Percentiles rank a stretch among this genome's conserved stretches.
Evolutionary conservation across 2,888 invertebrate species (phyloP).

Genomic region (Ochropleura plecta): DNA sequence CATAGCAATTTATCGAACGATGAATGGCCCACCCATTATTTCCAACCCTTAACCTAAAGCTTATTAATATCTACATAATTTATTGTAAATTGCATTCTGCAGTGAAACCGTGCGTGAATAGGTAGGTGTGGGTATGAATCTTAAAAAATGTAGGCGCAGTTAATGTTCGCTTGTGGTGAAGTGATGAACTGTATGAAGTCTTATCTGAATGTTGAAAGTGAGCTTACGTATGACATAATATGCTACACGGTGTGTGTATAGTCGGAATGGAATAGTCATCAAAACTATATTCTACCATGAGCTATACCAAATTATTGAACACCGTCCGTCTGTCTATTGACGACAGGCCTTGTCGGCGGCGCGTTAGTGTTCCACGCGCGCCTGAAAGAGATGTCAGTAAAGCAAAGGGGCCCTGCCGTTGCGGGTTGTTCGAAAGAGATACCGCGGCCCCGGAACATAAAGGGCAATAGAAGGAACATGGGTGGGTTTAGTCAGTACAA

Average conservation of each 20-base stretch:
- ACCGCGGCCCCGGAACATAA: too few relatives aligned
- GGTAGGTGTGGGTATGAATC: conserved; percentile 66
- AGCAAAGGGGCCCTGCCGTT: too few relatives aligned
- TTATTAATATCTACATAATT: conserved; percentile 91
- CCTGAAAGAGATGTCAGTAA: too few relatives aligned
- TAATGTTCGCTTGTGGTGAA: conserved; percentile 6
- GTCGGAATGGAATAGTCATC: background rate
- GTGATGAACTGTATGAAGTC: background rate
- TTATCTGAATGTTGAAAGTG: background rate
- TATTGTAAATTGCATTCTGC: conserved; percentile 90
- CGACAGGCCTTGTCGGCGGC: too few relatives aligned
- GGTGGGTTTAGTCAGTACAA: too few relatives aligned
- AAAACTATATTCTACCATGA: background rate
- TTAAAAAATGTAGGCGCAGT: conserved; percentile 60
- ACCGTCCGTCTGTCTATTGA: too few relatives aligned
- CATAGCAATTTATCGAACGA: conserved; percentile 89
- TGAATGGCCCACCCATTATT: conserved; percentile 87
- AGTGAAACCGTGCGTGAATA: conserved; percentile 83
- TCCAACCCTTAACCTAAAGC: conserved; percentile 89
- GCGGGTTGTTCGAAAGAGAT: too few relatives aligned
- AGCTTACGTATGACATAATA: background rate
- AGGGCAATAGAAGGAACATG: too few relatives aligned
- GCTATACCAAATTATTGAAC: background rate
- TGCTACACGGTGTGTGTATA: background rate
- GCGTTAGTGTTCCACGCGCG: too few relatives aligned